A percentile compares a stretch with the other conserved stretches of the same genome.
Conservation (phyloP, 2,888 invertebrate genomes). For the Parnassius apollo region DNA sequence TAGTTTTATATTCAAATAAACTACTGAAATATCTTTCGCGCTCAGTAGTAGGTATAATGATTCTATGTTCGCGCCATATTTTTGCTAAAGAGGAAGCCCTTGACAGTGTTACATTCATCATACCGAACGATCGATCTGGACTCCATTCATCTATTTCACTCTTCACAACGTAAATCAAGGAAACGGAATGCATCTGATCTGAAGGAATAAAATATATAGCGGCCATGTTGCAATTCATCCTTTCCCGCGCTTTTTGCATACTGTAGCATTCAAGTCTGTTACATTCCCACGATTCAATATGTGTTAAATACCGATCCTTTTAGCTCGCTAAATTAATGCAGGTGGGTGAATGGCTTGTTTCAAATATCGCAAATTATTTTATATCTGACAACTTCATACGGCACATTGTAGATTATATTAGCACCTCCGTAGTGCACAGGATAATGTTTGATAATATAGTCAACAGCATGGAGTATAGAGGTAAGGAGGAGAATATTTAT, state of each 20-base stretch:
- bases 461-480: too few species aligned
- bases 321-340: constrained; percentile 30
- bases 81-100: constrained; percentile 2
- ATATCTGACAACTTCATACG: constrained; percentile 2
- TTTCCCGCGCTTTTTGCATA: constrained; percentile 58
- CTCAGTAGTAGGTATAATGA: too few species aligned
- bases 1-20: too few species aligned
- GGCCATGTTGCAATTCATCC: constrained; percentile 46
- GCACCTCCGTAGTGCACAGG: too few species aligned
- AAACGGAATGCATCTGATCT: constrained; percentile 26
- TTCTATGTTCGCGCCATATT: too few species aligned
- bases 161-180: constrained; percentile 28
- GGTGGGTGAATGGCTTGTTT: constrained; percentile 25
- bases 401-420: too few species aligned
- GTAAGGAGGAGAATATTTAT: too few species aligned
- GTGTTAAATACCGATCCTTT: constrained; percentile 24
- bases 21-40: too few species aligned
- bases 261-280: constrained; percentile 34
- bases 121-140: not conserved
- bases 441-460: too few species aligned
- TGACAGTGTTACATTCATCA: constrained; percentile 14
- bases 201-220: constrained; percentile 48
- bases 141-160: constrained; percentile 22
- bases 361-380: constrained; percentile 17
- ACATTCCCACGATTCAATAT: constrained; percentile 46